These are phyloP conservation scores for Clarias laeviceps DNA, from an alignment of 2,797 vertebrate species.

Conservation along the genomic window DNA sequence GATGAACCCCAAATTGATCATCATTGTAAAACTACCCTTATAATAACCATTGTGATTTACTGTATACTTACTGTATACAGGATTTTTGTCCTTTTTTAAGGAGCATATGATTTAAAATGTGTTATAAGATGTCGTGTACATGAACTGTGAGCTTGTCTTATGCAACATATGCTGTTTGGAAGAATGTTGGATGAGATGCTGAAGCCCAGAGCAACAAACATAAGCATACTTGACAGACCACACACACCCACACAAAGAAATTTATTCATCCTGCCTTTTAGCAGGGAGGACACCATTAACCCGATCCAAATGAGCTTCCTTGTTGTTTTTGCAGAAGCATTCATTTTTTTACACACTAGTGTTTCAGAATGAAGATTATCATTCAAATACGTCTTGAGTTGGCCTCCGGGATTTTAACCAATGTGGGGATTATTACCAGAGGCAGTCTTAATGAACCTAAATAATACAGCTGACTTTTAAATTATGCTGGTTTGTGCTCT, in stretches of 20 bases:
- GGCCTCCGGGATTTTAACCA: conserved; percentile 22
- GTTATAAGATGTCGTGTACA: background rate
- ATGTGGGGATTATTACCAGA: conserved; percentile 37
- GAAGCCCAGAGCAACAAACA: conserved; percentile 12
- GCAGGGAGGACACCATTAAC: conserved; percentile 59
- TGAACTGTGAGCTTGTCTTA: background rate
- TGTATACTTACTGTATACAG: background rate
- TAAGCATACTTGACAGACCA: conserved; percentile 29
- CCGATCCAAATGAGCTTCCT: conserved; percentile 52
- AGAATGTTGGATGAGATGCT: conserved; percentile 8
- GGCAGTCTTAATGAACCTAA: conserved; percentile 22
- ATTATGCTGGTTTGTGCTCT: background rate
- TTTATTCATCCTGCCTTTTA: conserved; percentile 43
- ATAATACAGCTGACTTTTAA: background rate
- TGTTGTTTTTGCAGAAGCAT: conserved; percentile 38
- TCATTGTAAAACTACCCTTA: no score
- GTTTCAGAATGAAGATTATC: conserved; percentile 48
- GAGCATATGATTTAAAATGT: background rate
- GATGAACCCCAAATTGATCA: background rate
- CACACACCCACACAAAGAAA: conserved; percentile 37
- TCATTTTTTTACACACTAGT: conserved; percentile 39
- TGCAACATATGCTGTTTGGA: conserved; percentile 3
- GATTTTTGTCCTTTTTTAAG: background rate
- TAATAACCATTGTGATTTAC: background rate
- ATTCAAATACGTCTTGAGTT: conserved; percentile 38